Percentiles rank a stretch among this genome's conserved stretches.
Evolutionary conservation across 1,140 invertebrate species (phyloP).

Genomic region (Pseudobourletiella spinata): DNA sequence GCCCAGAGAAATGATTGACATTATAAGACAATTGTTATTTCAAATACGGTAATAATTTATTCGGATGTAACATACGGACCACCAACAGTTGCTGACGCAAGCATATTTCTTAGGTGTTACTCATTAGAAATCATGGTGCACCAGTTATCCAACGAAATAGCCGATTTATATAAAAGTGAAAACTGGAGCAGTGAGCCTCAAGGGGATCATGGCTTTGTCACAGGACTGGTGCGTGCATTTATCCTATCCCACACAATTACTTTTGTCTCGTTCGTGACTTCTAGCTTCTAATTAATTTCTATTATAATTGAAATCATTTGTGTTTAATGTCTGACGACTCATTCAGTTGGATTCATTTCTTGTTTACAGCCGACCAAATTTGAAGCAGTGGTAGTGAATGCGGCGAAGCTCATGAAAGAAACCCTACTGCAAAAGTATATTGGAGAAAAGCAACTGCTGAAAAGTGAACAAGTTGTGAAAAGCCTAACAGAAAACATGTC

Average conservation of each 20-base stretch:
- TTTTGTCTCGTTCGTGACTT: too few relatives aligned
- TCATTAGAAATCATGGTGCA: slow-evolving; percentile 77
- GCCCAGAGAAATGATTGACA: slow-evolving; percentile 67
- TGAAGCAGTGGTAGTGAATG: slow-evolving; percentile 71
- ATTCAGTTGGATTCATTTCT: too few relatives aligned
- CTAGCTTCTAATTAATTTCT: too few relatives aligned
- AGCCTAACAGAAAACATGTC: slow-evolving; percentile 21
- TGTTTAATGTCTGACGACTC: too few relatives aligned
- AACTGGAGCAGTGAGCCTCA: slow-evolving; percentile 79
- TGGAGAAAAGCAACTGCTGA: slow-evolving; percentile 61
- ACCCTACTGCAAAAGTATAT: slow-evolving; percentile 62
- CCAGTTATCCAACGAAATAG: slow-evolving; percentile 69
- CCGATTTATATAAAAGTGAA: slow-evolving; percentile 66
- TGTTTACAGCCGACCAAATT: slow-evolving; percentile 63
- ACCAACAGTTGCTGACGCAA: too few relatives aligned
- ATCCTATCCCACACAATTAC: too few relatives aligned
- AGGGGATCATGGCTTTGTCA: slow-evolving; percentile 68
- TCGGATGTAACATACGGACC: background rate
- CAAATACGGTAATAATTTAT: slow-evolving; percentile 55
- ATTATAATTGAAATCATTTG: too few relatives aligned
- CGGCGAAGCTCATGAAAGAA: slow-evolving; percentile 74
- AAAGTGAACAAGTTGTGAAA: slow-evolving; percentile 36
- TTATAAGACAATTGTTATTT: slow-evolving; percentile 73
- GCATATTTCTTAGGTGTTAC: slow-evolving; percentile 61
- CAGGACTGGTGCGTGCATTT: slow-evolving; percentile 76